A percentile compares a stretch with the other conserved stretches of the same genome.
phyloP scores from a whole-genome alignment of 2,797 vertebrate genomes.

The Channallabes apus region DNA sequence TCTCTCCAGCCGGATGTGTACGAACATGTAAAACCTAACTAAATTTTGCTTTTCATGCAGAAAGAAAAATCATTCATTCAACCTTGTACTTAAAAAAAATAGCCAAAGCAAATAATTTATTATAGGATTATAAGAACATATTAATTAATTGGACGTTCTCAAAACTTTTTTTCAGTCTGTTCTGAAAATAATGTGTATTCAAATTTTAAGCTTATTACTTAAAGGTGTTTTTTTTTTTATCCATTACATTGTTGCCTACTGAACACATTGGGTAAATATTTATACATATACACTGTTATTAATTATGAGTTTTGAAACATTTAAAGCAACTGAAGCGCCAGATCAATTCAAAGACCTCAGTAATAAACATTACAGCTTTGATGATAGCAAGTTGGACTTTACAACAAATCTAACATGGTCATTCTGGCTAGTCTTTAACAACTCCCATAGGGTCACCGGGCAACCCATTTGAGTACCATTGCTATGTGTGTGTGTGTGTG shows the following conservation, averaged over 20 bases:
- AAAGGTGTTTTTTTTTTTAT: neutral
- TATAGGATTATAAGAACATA: neutral
- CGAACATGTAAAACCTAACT: neutral
- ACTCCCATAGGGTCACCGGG: neutral
- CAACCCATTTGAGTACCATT: neutral
- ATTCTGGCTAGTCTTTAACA: neutral
- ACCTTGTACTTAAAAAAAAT: neutral
- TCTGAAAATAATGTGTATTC: neutral
- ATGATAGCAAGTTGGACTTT: neutral
- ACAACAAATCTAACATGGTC: neutral
- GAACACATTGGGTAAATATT: neutral
- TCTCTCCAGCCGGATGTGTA: neutral
- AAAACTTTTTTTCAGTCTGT: neutral
- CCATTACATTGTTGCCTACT: neutral
- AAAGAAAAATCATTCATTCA: neutral
- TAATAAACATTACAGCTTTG: neutral
- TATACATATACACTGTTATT: neutral
- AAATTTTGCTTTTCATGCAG: neutral
- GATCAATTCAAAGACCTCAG: neutral
- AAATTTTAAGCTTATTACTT: neutral
- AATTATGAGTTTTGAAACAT: neutral
- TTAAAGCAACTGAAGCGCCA: too few relatives aligned
- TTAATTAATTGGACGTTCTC: neutral
- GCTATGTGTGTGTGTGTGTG: neutral
- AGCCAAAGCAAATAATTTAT: neutral